Percentiles rank a stretch among this genome's conserved stretches.
Evolutionary conservation across 2,888 invertebrate species (phyloP).

Genomic region (Rhagium mordax): DNA sequence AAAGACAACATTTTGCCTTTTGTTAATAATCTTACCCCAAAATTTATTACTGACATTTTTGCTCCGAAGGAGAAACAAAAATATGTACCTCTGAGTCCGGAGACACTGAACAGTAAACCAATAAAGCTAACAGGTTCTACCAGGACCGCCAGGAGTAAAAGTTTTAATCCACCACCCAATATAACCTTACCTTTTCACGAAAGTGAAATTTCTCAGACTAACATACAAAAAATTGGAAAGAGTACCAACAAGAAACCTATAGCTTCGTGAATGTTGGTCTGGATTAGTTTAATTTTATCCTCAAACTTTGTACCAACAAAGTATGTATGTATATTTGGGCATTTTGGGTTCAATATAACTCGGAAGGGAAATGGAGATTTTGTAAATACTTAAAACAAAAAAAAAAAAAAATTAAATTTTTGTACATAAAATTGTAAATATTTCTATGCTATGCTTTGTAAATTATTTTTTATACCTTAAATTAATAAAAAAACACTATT

Average conservation of each 20-base stretch:
- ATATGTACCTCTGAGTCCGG: conserved; percentile 43
- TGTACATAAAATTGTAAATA: conserved; percentile 38
- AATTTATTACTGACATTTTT: conserved; percentile 48
- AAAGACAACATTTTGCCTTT: conserved; percentile 52
- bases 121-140: conserved; percentile 14
- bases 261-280: background rate
- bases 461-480: conserved; percentile 29
- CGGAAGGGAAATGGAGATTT: too few relatives aligned
- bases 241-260: background rate
- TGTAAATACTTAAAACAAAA: background rate
- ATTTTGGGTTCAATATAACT: too few relatives aligned
- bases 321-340: too few relatives aligned
- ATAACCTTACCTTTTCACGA: background rate
- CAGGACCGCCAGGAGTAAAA: conserved; percentile 39
- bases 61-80: conserved; percentile 29
- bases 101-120: background rate
- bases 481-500: conserved; percentile 8
- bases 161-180: conserved; percentile 29
- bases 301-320: too few relatives aligned
- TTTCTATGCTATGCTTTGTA: conserved; percentile 5
- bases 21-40: conserved; percentile 50
- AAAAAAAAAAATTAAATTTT: background rate
- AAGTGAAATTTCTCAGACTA: conserved; percentile 20
- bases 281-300: too few relatives aligned
- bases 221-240: conserved; percentile 41